Percentiles rank a stretch among this genome's conserved stretches.
These are phyloP conservation scores for Brachyptera risi DNA, from an alignment of 2,888 invertebrate genomes.

Conservation along the genomic window DNA sequence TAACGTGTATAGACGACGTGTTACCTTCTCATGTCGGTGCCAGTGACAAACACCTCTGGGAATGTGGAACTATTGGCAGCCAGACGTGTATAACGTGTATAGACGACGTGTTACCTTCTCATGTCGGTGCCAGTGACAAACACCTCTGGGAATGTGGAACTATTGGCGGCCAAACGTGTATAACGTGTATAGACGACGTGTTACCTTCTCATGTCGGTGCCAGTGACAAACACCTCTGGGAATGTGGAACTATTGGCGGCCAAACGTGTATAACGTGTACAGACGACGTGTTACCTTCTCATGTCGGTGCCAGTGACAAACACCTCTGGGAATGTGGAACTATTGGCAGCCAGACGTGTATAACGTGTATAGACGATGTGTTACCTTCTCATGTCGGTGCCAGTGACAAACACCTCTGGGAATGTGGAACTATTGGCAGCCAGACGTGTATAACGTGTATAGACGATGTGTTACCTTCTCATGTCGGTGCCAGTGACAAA, in stretches of 20 bases:
- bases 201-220: slow-evolving; percentile 44
- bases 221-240: slow-evolving; percentile 87
- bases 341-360: slow-evolving; percentile 96
- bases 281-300: slow-evolving; percentile 42
- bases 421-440: slow-evolving; percentile 94
- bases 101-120: slow-evolving; percentile 42
- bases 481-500: slow-evolving; percentile 64
- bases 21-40: slow-evolving; percentile 44
- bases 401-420: slow-evolving; percentile 87
- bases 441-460: no score
- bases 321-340: slow-evolving; percentile 92
- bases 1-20: no score
- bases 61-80: slow-evolving; percentile 94
- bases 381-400: slow-evolving; percentile 44
- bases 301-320: slow-evolving; percentile 64
- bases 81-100: no score
- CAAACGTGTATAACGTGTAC: no score
- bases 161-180: slow-evolving; percentile 96
- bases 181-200: no score
- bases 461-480: slow-evolving; percentile 42
- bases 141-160: slow-evolving; percentile 92
- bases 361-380: no score
- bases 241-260: slow-evolving; percentile 94
- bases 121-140: slow-evolving; percentile 64
- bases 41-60: slow-evolving; percentile 87